Base-by-base conservation (phyloP, 2,113 vertebrate species). In the Athene noctua region DNA sequence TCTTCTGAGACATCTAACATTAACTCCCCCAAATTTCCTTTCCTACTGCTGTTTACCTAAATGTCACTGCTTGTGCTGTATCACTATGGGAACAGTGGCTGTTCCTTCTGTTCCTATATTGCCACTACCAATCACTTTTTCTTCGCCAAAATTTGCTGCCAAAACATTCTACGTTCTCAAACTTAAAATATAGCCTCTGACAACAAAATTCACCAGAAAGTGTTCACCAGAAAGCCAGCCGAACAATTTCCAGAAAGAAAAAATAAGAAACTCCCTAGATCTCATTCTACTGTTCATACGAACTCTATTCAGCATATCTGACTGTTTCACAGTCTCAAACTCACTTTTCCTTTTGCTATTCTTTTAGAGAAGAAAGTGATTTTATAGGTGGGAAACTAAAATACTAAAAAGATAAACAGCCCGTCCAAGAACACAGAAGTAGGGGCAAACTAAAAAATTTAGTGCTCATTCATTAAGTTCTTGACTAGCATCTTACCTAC, bases 1-100 rank as follows among this genome's bases (percentile, higher is more conserved):
- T 91, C 95, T 96, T 95, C 90, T 83, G 93, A 97, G 93, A 95
- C 94, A 95, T 90, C 91, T 94, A 97, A 95, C 96, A 93, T 93
- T 94, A 94, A 94, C 92, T 94, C 96, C 96, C 59, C 91, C 96
- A 82, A 97, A 95, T 85, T 87, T 97, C 94, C 94, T 86, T 80
- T 91, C 91, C 78, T 85, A 86, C 89, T 95, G 86, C 73, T 87
- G 86, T 96, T 95, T 93, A 92, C 89, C 94, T 95, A 92, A 93
- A 86, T 92, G 93, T 95, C 92, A 94, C 70, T 80, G 94, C 75
- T 96, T 94, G 72, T 90, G 86, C 91, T 90, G 61, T 20, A 86
- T 96, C 92, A 89, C 97, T 93, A 95, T 89, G 84, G 96, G 85
- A 96, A 97, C 92, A 29, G 65, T 34, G 58, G 88, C 61, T 59